Evolutionary conservation across 1,140 invertebrate genomes (phyloP).

Genomic region (Myzus persicae): DNA sequence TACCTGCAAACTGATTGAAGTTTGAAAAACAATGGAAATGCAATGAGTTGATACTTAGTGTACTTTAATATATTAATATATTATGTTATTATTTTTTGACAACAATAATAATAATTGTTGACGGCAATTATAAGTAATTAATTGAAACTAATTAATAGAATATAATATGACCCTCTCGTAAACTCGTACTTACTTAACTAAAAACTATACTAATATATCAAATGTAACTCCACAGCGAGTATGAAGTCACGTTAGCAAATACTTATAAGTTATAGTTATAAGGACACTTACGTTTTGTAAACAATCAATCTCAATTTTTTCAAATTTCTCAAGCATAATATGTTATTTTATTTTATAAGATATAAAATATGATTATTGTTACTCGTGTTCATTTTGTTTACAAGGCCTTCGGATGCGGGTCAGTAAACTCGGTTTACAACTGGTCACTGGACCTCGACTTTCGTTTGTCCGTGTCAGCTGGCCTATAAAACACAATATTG

Average conservation of each 20-base stretch:
- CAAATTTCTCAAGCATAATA: background rate
- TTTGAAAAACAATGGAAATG: background rate
- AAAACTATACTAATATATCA: background rate
- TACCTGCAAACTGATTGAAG: background rate
- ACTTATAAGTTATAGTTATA: background rate
- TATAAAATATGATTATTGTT: background rate
- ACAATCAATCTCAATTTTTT: background rate
- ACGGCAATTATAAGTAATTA: no score
- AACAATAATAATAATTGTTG: no score
- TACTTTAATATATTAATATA: no score
- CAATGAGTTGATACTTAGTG: background rate
- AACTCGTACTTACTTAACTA: background rate
- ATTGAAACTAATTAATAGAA: background rate
- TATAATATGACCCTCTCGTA: background rate
- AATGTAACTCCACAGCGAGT: background rate
- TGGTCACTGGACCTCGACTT: background rate
- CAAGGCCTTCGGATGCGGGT: background rate
- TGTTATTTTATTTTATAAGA: background rate
- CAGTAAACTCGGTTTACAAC: slow-evolving; percentile 1
- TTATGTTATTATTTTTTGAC: background rate
- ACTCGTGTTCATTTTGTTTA: background rate
- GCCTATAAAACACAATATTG: background rate
- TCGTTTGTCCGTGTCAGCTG: slow-evolving; percentile 11
- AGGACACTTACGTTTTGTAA: background rate
- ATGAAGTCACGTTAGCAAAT: background rate